A percentile compares a stretch with the other conserved stretches of the same genome.
These are phyloP conservation scores for Potamarius usumacintae DNA, from an alignment of 2,113 vertebrate genomes.

Conservation along the genomic window DNA sequence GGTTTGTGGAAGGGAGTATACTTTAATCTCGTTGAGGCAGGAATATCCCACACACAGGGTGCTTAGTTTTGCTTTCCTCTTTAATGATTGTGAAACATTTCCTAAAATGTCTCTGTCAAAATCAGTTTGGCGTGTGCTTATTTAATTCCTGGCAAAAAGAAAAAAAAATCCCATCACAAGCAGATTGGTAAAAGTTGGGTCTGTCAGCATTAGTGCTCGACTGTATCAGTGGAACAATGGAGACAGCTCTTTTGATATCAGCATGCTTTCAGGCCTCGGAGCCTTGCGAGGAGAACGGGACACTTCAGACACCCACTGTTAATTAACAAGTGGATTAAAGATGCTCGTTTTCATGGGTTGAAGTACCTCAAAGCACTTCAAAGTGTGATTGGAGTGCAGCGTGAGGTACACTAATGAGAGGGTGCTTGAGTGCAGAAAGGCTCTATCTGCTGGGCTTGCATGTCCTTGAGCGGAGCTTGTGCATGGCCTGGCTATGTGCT, in stretches of 20 bases:
- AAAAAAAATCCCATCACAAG: not conserved
- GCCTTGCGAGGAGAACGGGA: conserved; percentile 69
- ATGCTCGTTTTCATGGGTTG: conserved; percentile 74
- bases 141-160: conserved; percentile 15
- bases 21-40: conserved; percentile 52
- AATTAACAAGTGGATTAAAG: conserved; percentile 82
- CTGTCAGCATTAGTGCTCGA: conserved; percentile 26
- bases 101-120: conserved; percentile 19
- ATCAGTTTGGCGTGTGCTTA: conserved; percentile 34
- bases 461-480: conserved; percentile 62
- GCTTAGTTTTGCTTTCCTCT: conserved; percentile 37
- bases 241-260: conserved; percentile 59
- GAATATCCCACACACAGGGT: conserved; percentile 40
- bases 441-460: conserved; percentile 59
- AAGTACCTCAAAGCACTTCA: conserved; percentile 80
- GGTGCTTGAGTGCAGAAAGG: conserved; percentile 61
- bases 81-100: conserved; percentile 31
- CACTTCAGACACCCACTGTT: conserved; percentile 73
- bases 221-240: conserved; percentile 53
- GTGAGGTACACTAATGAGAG: conserved; percentile 76
- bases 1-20: conserved; percentile 44
- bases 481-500: conserved; percentile 36
- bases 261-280: conserved; percentile 67
- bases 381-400: conserved; percentile 71
- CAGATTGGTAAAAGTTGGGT: conserved; percentile 35